Base-by-base conservation (phyloP, 1,140 invertebrate species). In the Listronotus oregonensis region DNA sequence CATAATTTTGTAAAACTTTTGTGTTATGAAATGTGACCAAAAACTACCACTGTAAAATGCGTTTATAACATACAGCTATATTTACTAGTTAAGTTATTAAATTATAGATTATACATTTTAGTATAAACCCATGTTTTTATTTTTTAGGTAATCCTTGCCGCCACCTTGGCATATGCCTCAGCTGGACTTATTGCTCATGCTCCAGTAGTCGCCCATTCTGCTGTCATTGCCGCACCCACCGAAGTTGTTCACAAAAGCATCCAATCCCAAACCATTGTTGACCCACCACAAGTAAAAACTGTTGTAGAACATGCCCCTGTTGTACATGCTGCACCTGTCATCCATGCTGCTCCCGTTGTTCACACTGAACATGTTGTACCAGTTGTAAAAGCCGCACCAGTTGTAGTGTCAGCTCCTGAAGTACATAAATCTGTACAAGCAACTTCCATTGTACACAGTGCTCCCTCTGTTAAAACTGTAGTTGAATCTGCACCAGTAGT, bases 91-190 rank as follows among this genome's bases (percentile, higher is more conserved):
- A n/a, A n/a, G n/a, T n/a, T n/a, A n/a, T n/a, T n/a, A n/a, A n/a
- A n/a, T n/a, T n/a, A n/a, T n/a, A n/a, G n/a, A n/a, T n/a, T n/a
- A 34, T 37, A 37, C 11, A 37, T 37, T 1, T 37, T 10, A 10
- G 8, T 8, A 5, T 37, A 37, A 10, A 37, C 34, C 11, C 9
- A 34, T 34, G 49, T 50, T 56, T 37, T 50, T 59, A 59, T 59
- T 66, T 69, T 72, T 12, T 73, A 83, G 82, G 68, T 83, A 56
- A 78, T 79, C 60, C 78, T 84, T 74, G 75, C 79, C 52, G 81
- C 81, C 63, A 67, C 85, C 69, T 74, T 85, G 74, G 83, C 84
- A 62, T 82, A 80, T 71, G 83, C 82, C 57, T 79, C 80, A 42
- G 82, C 81, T 71, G 80, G 82, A 46, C 71, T 82, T 3, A 68